Conservation (phyloP, 2,888 invertebrate genomes). For the Apeira syringaria region DNA sequence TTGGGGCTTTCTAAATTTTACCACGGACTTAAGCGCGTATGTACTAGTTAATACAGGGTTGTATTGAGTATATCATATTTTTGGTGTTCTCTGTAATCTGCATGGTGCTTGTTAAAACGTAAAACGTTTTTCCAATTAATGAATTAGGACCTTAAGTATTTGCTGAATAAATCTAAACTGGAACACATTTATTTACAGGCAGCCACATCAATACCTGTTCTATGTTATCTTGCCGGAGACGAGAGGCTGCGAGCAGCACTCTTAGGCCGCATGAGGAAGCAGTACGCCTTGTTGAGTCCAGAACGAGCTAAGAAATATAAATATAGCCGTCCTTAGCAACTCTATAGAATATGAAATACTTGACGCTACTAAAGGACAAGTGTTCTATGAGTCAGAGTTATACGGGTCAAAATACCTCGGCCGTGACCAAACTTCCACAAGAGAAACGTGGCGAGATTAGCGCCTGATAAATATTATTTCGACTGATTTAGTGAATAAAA, state of each 20-base stretch:
- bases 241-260: conserved; percentile 75
- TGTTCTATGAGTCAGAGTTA: background rate
- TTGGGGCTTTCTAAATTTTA: no score
- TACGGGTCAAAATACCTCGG: conserved; percentile 1
- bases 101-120: no score
- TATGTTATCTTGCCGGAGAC: conserved; percentile 72
- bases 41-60: no score
- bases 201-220: conserved; percentile 74
- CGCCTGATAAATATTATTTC: no score
- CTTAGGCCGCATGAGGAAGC: conserved; percentile 74
- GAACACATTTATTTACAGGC: conserved; percentile 49
- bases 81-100: no score
- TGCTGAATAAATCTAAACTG: no score
- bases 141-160: no score
- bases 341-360: background rate
- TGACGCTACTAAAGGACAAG: background rate
- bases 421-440: conserved; percentile 1
- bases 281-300: conserved; percentile 72
- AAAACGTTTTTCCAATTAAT: no score
- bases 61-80: no score
- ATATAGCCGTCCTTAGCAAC: conserved; percentile 27
- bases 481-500: conserved; percentile 1
- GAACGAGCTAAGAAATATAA: conserved; percentile 61
- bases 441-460: no score
- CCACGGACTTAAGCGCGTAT: no score